phyloP scores from a whole-genome alignment of 2,888 invertebrate genomes.

The Tridacna gigas region DNA sequence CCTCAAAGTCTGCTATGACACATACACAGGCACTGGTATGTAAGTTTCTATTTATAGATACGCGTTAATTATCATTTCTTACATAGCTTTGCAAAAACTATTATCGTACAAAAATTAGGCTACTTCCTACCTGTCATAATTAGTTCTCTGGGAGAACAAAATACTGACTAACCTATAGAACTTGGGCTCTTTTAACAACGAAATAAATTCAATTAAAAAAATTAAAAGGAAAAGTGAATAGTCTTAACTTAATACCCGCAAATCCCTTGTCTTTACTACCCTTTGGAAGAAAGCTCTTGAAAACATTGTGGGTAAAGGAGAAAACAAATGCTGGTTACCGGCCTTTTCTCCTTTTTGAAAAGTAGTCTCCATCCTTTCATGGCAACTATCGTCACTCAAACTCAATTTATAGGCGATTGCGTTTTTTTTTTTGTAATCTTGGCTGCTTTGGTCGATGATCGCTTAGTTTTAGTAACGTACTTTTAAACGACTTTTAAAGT shows the following conservation, averaged over 20 bases:
- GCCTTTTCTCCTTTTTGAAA: background rate
- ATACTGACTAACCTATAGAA: background rate
- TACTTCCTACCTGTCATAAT: constrained; percentile 1
- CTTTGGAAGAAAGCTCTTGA: too few relatives aligned
- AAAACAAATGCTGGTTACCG: constrained; percentile 1
- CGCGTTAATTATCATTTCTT: constrained; percentile 17
- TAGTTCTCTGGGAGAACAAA: background rate
- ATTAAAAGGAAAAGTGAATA: background rate
- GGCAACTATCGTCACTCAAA: too few relatives aligned
- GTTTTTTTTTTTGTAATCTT: too few relatives aligned
- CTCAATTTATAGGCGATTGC: too few relatives aligned
- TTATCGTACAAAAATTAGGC: constrained; percentile 2
- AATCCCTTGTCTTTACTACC: too few relatives aligned
- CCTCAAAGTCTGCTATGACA: background rate
- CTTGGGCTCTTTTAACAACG: background rate
- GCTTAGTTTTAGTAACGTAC: too few relatives aligned
- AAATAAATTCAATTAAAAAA: background rate
- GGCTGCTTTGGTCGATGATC: too few relatives aligned
- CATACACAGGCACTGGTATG: background rate
- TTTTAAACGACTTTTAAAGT: too few relatives aligned
- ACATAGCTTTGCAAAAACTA: constrained; percentile 27
- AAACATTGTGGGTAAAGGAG: background rate
- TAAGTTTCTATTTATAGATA: constrained; percentile 19
- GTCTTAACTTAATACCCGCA: too few relatives aligned
- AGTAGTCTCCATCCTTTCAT: too few relatives aligned